A percentile compares a stretch with the other conserved stretches of the same genome.
phyloP scores from a whole-genome alignment of 2,888 invertebrate species.

The Drosophila tanythrix region DNA sequence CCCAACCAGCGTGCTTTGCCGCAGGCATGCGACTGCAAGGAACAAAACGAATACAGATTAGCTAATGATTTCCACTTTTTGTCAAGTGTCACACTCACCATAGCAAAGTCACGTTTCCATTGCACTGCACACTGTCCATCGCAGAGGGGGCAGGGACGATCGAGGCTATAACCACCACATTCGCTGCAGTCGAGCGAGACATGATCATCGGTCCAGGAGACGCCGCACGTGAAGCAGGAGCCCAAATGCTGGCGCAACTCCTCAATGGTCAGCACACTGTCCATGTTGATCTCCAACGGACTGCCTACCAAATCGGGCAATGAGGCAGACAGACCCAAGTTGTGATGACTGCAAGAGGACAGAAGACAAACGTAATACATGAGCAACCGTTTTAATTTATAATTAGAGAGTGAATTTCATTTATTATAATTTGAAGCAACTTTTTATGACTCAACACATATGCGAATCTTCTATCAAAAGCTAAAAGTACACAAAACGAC shows the following conservation, averaged over 20 bases:
- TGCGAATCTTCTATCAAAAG: not conserved
- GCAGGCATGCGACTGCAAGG: conserved; percentile 89
- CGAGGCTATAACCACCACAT: conserved; percentile 91
- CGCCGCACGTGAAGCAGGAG: conserved; percentile 92
- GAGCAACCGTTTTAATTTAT: conserved; percentile 13
- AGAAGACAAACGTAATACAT: conserved; percentile 11
- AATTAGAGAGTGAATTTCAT: not conserved
- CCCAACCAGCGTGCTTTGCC: conserved; percentile 91
- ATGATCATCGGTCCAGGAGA: conserved; percentile 92
- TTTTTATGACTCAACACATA: not conserved
- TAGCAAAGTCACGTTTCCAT: conserved; percentile 92
- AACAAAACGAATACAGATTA: conserved; percentile 29
- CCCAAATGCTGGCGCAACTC: conserved; percentile 89
- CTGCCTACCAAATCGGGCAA: conserved; percentile 84
- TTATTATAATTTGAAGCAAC: not conserved
- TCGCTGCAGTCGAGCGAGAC: conserved; percentile 91
- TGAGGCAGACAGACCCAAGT: conserved; percentile 84
- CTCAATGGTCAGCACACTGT: conserved; percentile 89
- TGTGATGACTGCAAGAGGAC: conserved; percentile 81
- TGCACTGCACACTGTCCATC: conserved; percentile 89
- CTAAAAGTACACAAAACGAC: not conserved
- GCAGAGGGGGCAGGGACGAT: conserved; percentile 91
- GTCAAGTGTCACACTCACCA: conserved; percentile 86
- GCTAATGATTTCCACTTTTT: not conserved
- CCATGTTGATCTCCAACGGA: conserved; percentile 83